phyloP scores from a whole-genome alignment of 2,888 invertebrate species.

The Diabrotica balteata region DNA sequence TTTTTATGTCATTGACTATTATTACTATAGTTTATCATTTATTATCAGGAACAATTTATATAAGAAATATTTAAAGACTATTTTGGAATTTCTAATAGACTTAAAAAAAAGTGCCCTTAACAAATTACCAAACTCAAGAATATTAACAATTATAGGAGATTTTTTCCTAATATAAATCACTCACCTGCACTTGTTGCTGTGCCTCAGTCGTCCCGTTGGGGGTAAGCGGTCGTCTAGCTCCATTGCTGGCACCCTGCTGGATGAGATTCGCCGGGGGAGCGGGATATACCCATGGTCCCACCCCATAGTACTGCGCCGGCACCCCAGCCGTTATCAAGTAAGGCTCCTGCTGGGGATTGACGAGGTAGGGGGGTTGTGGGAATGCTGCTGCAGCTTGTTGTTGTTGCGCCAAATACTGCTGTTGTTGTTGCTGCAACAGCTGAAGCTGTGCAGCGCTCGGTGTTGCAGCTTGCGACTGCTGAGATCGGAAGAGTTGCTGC shows the following conservation, averaged over 20 bases:
- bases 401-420: conserved; percentile 77
- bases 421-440: conserved; percentile 76
- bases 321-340: conserved; percentile 85
- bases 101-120: too few relatives aligned
- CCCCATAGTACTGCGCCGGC: conserved; percentile 92
- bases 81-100: too few relatives aligned
- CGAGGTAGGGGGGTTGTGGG: conserved; percentile 75
- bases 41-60: too few relatives aligned
- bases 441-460: conserved; percentile 74
- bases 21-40: too few relatives aligned
- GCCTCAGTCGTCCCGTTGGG: conserved; percentile 75
- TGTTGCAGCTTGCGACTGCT: conserved; percentile 78
- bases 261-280: conserved; percentile 69
- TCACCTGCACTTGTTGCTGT: conserved; percentile 66
- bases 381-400: conserved; percentile 66
- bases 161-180: too few relatives aligned
- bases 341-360: conserved; percentile 75
- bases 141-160: too few relatives aligned
- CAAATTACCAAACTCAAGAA: too few relatives aligned
- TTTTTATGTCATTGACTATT: too few relatives aligned
- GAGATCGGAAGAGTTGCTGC: conserved; percentile 89
- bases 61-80: too few relatives aligned
- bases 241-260: conserved; percentile 69
- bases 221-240: conserved; percentile 79
- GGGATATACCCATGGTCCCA: conserved; percentile 86